Percentiles rank a stretch among this genome's conserved stretches.
Conservation (phyloP, 2,797 vertebrate species). For the Crax fasciolata region DNA sequence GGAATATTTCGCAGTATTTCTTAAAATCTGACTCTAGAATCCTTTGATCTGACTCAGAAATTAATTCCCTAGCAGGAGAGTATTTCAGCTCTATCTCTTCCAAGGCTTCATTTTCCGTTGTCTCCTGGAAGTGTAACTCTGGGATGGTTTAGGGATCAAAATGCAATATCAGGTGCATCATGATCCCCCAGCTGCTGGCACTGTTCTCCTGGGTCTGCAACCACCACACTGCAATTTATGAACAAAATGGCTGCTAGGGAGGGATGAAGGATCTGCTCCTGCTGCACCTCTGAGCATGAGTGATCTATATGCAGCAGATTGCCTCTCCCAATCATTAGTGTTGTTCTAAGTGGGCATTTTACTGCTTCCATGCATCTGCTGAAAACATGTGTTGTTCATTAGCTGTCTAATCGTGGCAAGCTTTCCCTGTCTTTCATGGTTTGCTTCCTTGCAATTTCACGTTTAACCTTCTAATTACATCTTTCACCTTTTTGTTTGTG, state of each 20-base stretch:
- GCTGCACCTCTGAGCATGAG: background rate
- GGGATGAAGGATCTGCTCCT: background rate
- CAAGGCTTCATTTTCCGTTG: background rate
- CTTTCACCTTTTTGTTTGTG: background rate
- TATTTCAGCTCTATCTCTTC: background rate
- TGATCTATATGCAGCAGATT: background rate
- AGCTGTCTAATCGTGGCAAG: background rate
- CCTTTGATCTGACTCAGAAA: background rate
- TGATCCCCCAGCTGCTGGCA: background rate
- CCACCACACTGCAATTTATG: background rate
- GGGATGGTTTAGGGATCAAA: background rate
- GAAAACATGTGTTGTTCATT: background rate
- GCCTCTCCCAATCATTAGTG: background rate
- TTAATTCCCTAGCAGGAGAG: background rate
- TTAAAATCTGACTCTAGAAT: background rate
- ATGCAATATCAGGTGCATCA: background rate
- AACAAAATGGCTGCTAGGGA: background rate
- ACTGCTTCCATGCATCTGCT: background rate
- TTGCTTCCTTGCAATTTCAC: background rate
- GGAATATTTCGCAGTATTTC: background rate
- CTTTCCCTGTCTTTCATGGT: background rate
- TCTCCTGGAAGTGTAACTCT: background rate
- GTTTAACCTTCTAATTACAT: background rate
- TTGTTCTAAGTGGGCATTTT: slow-evolving; percentile 2
- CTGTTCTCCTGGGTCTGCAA: background rate